These are phyloP conservation scores for Thymelicus lineola DNA, from an alignment of 2,888 invertebrate genomes.

Conservation along the genomic window DNA sequence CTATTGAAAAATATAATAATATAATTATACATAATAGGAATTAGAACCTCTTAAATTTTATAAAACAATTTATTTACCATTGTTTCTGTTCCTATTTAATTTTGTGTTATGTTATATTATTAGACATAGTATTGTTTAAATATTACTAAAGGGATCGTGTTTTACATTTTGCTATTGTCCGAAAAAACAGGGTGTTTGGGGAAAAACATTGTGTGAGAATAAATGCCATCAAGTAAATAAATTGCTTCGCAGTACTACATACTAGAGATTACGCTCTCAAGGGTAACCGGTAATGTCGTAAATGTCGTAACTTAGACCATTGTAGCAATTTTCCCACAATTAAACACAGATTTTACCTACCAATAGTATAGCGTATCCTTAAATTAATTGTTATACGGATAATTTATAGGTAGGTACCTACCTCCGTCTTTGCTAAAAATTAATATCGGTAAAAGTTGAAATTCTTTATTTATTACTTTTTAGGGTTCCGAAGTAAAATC, in stretches of 20 bases:
- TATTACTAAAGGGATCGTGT: not conserved
- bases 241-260: slow-evolving; percentile 15
- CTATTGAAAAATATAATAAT: too few relatives aligned
- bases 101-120: not conserved
- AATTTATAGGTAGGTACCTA: too few relatives aligned
- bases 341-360: slow-evolving; percentile 43
- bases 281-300: slow-evolving; percentile 48
- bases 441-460: too few relatives aligned
- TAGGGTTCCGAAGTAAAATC: too few relatives aligned
- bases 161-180: not conserved
- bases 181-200: not conserved
- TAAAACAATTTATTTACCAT: too few relatives aligned
- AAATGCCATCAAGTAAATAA: slow-evolving; percentile 15
- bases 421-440: too few relatives aligned
- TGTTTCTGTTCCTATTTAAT: not conserved
- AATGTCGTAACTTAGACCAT: slow-evolving; percentile 46
- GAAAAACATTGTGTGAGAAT: slow-evolving; percentile 25
- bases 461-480: too few relatives aligned
- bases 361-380: slow-evolving; percentile 25
- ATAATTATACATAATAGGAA: too few relatives aligned
- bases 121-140: not conserved
- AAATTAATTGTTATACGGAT: slow-evolving; percentile 7
- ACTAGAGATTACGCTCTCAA: slow-evolving; percentile 46
- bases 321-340: slow-evolving; percentile 53
- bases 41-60: too few relatives aligned